Conservation (phyloP, 2,888 invertebrate species). For the Cataglyphis cursor region DNA sequence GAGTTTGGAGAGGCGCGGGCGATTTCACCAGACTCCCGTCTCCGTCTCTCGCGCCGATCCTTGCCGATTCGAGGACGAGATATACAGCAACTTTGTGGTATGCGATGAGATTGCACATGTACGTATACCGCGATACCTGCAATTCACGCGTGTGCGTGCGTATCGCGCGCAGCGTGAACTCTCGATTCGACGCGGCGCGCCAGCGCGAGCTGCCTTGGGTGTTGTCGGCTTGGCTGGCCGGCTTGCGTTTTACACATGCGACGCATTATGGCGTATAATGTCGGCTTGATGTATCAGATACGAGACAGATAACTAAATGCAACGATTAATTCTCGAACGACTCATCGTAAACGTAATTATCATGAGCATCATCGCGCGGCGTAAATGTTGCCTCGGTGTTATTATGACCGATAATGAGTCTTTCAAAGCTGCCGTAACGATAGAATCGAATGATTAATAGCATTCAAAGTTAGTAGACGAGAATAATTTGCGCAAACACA, state of each 20-base stretch:
- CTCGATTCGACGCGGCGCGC: conserved; percentile 23
- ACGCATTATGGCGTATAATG: conserved; percentile 19
- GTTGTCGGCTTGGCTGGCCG: too few species aligned
- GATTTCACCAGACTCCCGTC: conserved; percentile 70
- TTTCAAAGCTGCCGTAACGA: background rate
- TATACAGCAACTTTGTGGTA: conserved; percentile 63
- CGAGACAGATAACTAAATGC: conserved; percentile 33
- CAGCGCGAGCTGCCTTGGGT: too few species aligned
- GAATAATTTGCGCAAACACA: background rate
- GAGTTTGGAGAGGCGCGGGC: conserved; percentile 34
- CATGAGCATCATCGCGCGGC: background rate
- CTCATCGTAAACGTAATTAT: conserved; percentile 19
- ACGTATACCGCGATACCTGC: background rate
- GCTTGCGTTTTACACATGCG: conserved; percentile 23
- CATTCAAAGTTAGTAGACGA: background rate
- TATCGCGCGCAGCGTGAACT: conserved; percentile 49
- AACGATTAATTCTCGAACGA: conserved; percentile 29
- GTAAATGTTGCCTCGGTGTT: background rate
- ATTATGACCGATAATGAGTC: background rate
- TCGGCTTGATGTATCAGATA: conserved; percentile 16
- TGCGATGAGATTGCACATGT: conserved; percentile 25
- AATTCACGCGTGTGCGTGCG: conserved; percentile 12
- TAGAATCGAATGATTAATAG: background rate
- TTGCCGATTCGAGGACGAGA: conserved; percentile 68
- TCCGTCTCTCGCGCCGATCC: conserved; percentile 63